These are phyloP conservation scores for Beroe ovata DNA, from an alignment of 37 sponge, comb jelly and placozoan species.

Conservation along the genomic window DNA sequence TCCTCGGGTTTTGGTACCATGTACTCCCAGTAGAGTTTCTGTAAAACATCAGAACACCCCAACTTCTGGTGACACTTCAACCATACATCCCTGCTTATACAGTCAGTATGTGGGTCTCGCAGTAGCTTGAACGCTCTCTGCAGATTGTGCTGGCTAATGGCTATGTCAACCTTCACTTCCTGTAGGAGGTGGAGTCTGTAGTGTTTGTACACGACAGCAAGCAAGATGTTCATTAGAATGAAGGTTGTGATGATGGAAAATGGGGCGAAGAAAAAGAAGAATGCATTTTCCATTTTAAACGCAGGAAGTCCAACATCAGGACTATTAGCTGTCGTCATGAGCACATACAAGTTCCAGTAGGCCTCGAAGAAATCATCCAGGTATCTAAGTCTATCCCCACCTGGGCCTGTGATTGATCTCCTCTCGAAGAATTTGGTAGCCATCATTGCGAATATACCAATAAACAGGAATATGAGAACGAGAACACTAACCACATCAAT, in stretches of 20 bases:
- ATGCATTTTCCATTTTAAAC: slow-evolving; percentile 43
- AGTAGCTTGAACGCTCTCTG: background rate
- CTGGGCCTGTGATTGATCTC: background rate
- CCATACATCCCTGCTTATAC: background rate
- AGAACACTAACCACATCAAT: slow-evolving; percentile 30
- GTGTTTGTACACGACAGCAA: slow-evolving; percentile 70
- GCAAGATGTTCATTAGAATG: slow-evolving; percentile 70
- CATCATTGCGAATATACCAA: slow-evolving; percentile 39
- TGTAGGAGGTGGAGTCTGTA: slow-evolving; percentile 57
- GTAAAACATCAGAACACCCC: background rate
- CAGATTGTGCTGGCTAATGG: background rate
- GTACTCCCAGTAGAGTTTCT: slow-evolving; percentile 36
- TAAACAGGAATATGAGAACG: slow-evolving; percentile 29
- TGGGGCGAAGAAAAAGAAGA: slow-evolving; percentile 68
- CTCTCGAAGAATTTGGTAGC: slow-evolving; percentile 58
- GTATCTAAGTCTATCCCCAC: slow-evolving; percentile 38
- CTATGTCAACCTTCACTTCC: slow-evolving; percentile 1
- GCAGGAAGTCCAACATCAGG: slow-evolving; percentile 71
- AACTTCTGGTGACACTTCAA: background rate
- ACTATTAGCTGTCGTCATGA: slow-evolving; percentile 70
- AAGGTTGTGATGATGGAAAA: slow-evolving; percentile 66
- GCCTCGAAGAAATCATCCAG: slow-evolving; percentile 64
- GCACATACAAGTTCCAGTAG: slow-evolving; percentile 67
- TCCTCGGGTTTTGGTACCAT: slow-evolving; percentile 1
- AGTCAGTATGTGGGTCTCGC: background rate